A percentile compares a stretch with the other conserved stretches of the same genome.
phyloP scores from a whole-genome alignment of 2,888 invertebrate species.

The Argyresthia goedartella region DNA sequence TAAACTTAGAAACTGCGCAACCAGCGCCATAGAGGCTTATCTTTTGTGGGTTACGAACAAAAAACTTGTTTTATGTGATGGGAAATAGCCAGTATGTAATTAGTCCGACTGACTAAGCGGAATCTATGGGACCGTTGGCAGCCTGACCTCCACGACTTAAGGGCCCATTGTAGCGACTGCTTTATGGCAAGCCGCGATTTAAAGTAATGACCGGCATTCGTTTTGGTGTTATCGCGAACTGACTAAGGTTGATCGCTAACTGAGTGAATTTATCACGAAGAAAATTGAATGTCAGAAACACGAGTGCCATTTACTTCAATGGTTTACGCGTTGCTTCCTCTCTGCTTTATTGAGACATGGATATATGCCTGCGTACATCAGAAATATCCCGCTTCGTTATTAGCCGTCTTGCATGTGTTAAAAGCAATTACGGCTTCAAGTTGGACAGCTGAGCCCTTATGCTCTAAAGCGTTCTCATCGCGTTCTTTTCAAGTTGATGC shows the following conservation, averaged over 20 bases:
- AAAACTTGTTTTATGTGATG: not conserved
- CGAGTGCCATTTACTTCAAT: not conserved
- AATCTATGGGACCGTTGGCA: slow-evolving; percentile 39
- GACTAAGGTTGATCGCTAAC: slow-evolving; percentile 1
- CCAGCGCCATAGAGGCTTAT: too few relatives aligned
- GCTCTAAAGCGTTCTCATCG: too few relatives aligned
- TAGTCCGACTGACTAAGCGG: slow-evolving; percentile 37
- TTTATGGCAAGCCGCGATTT: slow-evolving; percentile 32
- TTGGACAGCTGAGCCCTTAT: too few relatives aligned
- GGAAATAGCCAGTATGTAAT: not conserved
- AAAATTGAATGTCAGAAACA: slow-evolving; percentile 35
- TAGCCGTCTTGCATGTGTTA: too few relatives aligned
- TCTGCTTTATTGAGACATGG: not conserved
- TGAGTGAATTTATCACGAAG: slow-evolving; percentile 36
- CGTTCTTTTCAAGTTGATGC: too few relatives aligned
- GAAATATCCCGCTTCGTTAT: too few relatives aligned
- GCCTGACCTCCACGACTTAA: slow-evolving; percentile 25
- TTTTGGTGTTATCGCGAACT: slow-evolving; percentile 19
- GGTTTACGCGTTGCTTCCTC: not conserved
- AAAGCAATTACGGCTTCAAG: too few relatives aligned
- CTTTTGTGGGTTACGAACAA: too few relatives aligned
- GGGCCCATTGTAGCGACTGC: slow-evolving; percentile 32
- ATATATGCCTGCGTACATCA: too few relatives aligned
- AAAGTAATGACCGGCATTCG: slow-evolving; percentile 18
- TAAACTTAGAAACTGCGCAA: too few relatives aligned